Percentiles rank a stretch among this genome's conserved stretches.
Conservation (phyloP, 2,888 invertebrate genomes). For the Carcina quercana region DNA sequence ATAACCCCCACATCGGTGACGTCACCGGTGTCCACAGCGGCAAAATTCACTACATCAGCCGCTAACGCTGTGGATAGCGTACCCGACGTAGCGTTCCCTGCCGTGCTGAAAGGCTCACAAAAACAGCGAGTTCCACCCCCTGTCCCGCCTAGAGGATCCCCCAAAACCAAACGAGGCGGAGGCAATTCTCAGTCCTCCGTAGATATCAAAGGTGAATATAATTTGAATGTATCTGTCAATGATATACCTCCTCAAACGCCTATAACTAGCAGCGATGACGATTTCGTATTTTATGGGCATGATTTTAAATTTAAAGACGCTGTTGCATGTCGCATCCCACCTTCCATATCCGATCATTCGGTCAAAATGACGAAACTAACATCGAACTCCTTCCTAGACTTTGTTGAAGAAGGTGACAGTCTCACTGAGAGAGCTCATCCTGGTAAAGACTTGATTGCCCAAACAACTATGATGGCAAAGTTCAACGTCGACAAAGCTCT, state of each 20-base stretch:
- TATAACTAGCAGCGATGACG: conserved; percentile 60
- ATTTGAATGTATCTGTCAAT: conserved; percentile 49
- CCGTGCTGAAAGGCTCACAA: conserved; percentile 81
- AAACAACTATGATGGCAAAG: conserved; percentile 64
- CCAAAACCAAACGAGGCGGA: conserved; percentile 76
- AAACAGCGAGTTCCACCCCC: conserved; percentile 90
- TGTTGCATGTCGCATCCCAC: conserved; percentile 53
- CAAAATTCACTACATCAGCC: conserved; percentile 42
- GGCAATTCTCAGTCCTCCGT: conserved; percentile 54
- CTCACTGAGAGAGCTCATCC: conserved; percentile 48
- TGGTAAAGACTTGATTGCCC: conserved; percentile 48
- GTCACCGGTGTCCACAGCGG: conserved; percentile 58
- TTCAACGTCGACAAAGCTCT: conserved; percentile 56
- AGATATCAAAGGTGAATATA: conserved; percentile 68
- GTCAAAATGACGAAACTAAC: conserved; percentile 50
- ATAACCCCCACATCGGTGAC: conserved; percentile 66
- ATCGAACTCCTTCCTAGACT: conserved; percentile 55
- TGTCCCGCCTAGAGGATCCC: conserved; percentile 89
- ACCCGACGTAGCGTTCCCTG: conserved; percentile 79
- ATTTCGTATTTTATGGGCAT: conserved; percentile 62
- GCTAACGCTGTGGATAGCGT: conserved; percentile 52
- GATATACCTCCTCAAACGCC: conserved; percentile 56
- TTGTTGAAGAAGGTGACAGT: conserved; percentile 52
- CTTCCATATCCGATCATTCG: conserved; percentile 54
- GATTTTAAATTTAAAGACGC: conserved; percentile 56